Conservation (phyloP, 92 coral and sea anemone genomes). For the Meandrina meandrites region DNA sequence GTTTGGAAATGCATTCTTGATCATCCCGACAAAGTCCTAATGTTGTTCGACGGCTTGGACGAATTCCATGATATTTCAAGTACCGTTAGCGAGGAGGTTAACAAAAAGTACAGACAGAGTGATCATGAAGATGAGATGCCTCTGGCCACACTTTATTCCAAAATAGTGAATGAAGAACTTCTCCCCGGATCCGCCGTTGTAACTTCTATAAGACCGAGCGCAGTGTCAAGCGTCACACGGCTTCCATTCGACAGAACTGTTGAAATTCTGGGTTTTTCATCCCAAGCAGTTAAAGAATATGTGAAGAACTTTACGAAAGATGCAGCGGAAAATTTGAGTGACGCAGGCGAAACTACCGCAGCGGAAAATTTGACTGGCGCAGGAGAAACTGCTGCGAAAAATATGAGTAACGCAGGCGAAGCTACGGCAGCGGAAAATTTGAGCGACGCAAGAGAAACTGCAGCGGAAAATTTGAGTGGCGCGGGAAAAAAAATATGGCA, state of each 20-base stretch:
- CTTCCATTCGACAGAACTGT: background rate
- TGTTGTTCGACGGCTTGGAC: conserved; percentile 55
- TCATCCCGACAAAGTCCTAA: conserved; percentile 30
- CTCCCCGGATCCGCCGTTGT: background rate
- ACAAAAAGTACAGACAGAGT: background rate
- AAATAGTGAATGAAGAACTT: background rate
- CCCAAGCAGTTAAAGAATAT: background rate
- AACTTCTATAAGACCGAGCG: conserved; percentile 1
- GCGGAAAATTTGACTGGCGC: too few relatives aligned
- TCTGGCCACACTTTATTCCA: background rate
- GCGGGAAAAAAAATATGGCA: background rate
- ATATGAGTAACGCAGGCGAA: too few relatives aligned
- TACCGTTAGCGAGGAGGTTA: background rate
- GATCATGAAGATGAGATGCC: background rate
- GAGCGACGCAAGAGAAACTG: too few relatives aligned
- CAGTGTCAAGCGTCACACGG: background rate
- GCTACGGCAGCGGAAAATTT: too few relatives aligned
- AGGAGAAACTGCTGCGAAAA: too few relatives aligned
- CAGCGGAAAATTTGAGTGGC: too few relatives aligned
- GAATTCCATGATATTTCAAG: conserved; percentile 16
- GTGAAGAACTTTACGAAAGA: background rate
- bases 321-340: background rate
- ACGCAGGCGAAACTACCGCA: too few relatives aligned
- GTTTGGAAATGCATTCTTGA: background rate
- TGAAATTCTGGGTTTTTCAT: conserved; percentile 22